Percentiles rank a stretch among this genome's conserved stretches.
Evolutionary conservation across 2,797 vertebrate genomes (phyloP).

Genomic region (Chaetophractus vellerosus): DNA sequence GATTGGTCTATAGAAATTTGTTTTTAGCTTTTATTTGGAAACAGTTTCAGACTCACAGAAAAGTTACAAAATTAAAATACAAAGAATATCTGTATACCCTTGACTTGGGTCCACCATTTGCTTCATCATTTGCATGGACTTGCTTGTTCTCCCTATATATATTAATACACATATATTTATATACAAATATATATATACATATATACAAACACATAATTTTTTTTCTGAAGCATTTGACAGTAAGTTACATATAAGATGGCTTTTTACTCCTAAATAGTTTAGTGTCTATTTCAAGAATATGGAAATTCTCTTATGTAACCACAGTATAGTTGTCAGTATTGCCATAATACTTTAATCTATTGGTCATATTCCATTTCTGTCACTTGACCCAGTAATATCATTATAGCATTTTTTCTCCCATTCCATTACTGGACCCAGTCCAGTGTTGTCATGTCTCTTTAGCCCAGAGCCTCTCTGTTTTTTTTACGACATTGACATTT

Average conservation of each 20-base stretch:
- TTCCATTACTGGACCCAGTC: background rate
- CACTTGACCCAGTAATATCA: background rate
- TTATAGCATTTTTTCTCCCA: background rate
- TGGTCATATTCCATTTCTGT: background rate
- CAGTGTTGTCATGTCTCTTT: background rate
- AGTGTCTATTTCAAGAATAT: background rate
- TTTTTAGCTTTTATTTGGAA: slow-evolving; percentile 54
- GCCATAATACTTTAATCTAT: background rate
- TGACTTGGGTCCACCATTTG: background rate
- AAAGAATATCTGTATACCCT: background rate
- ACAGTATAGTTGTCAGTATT: background rate
- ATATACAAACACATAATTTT: background rate
- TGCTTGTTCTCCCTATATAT: background rate
- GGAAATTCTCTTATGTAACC: background rate
- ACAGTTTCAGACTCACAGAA: slow-evolving; percentile 12
- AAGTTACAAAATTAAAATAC: background rate
- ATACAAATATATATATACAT: background rate
- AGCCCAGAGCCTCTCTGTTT: background rate
- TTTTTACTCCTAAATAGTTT: background rate
- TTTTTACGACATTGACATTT: background rate
- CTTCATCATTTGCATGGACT: background rate
- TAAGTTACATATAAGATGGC: background rate
- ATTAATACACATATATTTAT: background rate
- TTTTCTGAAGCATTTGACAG: background rate
- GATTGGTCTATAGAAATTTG: background rate